Evolutionary conservation across 2,797 vertebrate species (phyloP), one percentile per base, ranked within the genome.

Genomic region (Petrocephalus schoutedeni): DNA sequence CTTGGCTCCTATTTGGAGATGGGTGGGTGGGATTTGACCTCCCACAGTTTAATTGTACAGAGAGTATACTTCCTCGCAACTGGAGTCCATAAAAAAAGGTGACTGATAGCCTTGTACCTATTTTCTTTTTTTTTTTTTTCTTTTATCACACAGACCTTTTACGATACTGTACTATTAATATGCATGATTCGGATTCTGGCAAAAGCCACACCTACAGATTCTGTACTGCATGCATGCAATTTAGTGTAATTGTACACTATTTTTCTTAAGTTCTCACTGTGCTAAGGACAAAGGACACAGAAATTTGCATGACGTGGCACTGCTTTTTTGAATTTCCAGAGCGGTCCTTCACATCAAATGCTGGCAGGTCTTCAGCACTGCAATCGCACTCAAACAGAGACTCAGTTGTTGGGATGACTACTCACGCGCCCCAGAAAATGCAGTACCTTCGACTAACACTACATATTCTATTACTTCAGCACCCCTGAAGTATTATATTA

Each of bases 11-110:
- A 59, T 86, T 45, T 86, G 54, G 85, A 45, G 54, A 41, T 59
- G 54, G 41, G 41, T 59, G 85, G 32, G 85, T 58, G 57, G 54
- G 32, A 28, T 54, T 16, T 86, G 57, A 58, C 54, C 85, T 61
- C 85, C 32, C 56, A 86, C 85, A 57, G 85, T 58, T n/a, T 56
- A 84, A 84, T 53, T 53, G 82, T 49, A 84, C 51, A 21, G 28
- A 59, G 53, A 53, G 83, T 1, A 19, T 57, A 23, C 6, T 85
- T 85, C 83, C 53, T 56, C 23, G 54, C 53, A 14, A 54, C 23
- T 54, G 51, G 51, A 53, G 28, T 10, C 83, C 53, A 57, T 85
- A 85, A 85, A 85, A 23, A 85, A 85, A 19, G 53, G 32, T 57
- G 51, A 85, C 21, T 56, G 28, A 85, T 56, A 36, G 83, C 83